Evolutionary conservation across 2,888 invertebrate species (phyloP), one percentile per base, ranked within the genome.

Genomic region (Pycnomerus fuliginosus): DNA sequence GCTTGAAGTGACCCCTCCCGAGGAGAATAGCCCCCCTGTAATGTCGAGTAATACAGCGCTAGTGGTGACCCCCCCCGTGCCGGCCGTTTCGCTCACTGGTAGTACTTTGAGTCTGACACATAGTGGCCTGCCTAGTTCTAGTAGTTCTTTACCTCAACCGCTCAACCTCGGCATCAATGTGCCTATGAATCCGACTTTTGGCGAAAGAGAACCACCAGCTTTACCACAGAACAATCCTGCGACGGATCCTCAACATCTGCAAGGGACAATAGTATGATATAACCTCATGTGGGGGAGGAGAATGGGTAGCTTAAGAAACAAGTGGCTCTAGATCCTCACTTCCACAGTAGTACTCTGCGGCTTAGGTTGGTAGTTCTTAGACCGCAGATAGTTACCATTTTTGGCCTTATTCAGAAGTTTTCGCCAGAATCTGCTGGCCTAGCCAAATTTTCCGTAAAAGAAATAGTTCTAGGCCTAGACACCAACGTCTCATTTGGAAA

Each of bases 221-320:
- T 42, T 16, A 74, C 60, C 70, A 7, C 65, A 74, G 61, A 32
- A 48, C 60, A 16, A 48, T 66, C 8, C 36, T 23, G 53, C 71
- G 3, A 70, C 75, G 13, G 84, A 85, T 64, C 80, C 87, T 11
- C 87, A 87, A 68, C 86, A 87, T 66, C 75, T 90, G 50, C 90
- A 90, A 74, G 91, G 91, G 58, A 92, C 91, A 68, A 90, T 92
- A 74, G 91, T 92, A 89, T 92, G 90, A 91, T 90, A 90, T 80
- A 85, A 90, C 82, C 85, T 89, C 52, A 89, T 90, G 89, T 89
- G 90, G 89, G 88, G 90, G 81, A 87, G 88, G 74, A 83, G 89
- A 77, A 79, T 85, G 74, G 83, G 87, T 77, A 85, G 87, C 73
- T 83, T 85, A 58, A 80, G 84, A 70, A 87, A 83, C 68, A 84